These are phyloP conservation scores for Microtus obscurus DNA, from an alignment of 2,797 vertebrate genomes.

Conservation along the genomic window DNA sequence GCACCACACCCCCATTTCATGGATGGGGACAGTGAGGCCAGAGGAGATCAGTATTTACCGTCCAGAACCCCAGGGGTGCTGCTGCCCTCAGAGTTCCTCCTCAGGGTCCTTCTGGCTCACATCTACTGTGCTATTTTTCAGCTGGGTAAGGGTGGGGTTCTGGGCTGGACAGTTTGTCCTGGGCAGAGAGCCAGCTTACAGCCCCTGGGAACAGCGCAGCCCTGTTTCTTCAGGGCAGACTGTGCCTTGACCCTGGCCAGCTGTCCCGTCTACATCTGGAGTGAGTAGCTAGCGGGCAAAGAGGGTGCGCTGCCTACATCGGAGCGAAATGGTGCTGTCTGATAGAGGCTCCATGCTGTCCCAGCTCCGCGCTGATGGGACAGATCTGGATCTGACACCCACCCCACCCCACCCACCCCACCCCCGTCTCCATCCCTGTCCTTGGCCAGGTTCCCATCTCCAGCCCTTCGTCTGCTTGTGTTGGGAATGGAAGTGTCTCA, in stretches of 20 bases:
- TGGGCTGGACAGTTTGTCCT: background rate
- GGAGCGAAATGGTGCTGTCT: background rate
- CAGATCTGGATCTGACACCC: background rate
- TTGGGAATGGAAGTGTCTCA: background rate
- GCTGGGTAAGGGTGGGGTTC: slow-evolving; percentile 33
- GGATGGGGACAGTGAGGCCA: background rate
- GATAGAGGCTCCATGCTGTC: background rate
- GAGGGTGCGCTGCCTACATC: background rate
- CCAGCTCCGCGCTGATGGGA: background rate
- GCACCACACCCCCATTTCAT: background rate
- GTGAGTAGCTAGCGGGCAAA: background rate
- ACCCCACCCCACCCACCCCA: no score
- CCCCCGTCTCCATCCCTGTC: background rate
- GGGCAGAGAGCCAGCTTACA: slow-evolving; percentile 54
- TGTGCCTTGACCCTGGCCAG: background rate
- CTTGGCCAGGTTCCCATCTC: background rate
- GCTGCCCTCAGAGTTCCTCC: background rate
- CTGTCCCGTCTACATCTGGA: background rate
- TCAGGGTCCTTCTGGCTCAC: background rate
- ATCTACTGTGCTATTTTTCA: slow-evolving; percentile 38
- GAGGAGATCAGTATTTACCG: background rate
- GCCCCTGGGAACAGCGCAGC: slow-evolving; percentile 49
- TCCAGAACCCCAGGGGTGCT: background rate
- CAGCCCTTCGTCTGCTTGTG: background rate
- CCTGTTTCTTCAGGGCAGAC: slow-evolving; percentile 35